Evolutionary conservation across 2,113 vertebrate species (phyloP), one percentile per base, ranked within the genome.

Genomic region (Noturus placidus): DNA sequence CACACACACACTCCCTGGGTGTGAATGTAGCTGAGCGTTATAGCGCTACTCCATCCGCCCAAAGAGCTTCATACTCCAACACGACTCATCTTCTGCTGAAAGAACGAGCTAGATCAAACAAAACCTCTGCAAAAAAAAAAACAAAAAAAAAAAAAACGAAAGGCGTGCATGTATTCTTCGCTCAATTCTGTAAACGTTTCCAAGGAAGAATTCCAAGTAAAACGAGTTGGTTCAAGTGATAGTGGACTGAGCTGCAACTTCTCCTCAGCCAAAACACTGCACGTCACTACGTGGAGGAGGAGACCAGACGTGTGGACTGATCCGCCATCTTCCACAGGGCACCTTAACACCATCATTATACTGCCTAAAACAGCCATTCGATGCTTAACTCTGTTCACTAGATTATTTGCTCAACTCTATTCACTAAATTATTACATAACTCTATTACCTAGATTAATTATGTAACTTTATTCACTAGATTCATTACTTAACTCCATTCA

Each of bases 211-310:
- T 14, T 82, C n/a, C 19, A 42, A 57, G 56, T 5, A 38, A 83
- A 69, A 35, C 19, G 33, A 80, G 50, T 56, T 82, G 25, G 35
- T 22, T 42, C 33, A 63, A 27, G 57, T 63, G 80, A n/a, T 14
- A 19, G 59, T 0, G n/a, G 0, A 69, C 42, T 14, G 42, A 52
- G 42, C 59, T 67, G 46, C 63, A 83, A 82, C 61, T 69, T 69
- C 38, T 50, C 13, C 61, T 83, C 42, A 82, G 25, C 59, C 82
- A 83, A 69, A 83, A 83, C 63, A 83, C 22, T 83, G 81, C 81
- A 50, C 59, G 81, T 83, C 81, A 52, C 82, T 83, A 69, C 82
- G 42, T 77, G 22, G 27, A 76, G 20, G n/a, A 0, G 20, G 7
- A 80, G 0, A 46, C 13, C 22, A 46, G 50, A 1, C 50, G 27